phyloP scores from a whole-genome alignment of 2,888 invertebrate genomes.

The Phytoseiulus persimilis region DNA sequence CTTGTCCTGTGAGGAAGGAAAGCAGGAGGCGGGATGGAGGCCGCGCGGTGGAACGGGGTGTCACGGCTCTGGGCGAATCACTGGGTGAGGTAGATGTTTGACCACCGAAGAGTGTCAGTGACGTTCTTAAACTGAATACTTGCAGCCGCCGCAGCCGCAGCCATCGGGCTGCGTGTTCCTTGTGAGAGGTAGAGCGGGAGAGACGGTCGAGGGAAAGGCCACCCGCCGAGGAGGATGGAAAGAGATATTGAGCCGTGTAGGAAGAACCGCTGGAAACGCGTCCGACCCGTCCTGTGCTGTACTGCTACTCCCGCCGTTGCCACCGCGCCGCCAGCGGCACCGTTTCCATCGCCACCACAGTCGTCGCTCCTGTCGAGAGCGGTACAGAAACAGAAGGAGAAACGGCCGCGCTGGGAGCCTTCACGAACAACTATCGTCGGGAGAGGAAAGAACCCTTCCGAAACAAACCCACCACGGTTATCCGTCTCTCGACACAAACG shows the following conservation, averaged over 20 bases:
- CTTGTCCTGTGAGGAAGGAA: background rate
- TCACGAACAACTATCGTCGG: background rate
- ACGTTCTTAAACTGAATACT: background rate
- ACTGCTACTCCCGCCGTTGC: background rate
- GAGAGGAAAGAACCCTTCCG: background rate
- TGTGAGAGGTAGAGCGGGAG: slow-evolving; percentile 5
- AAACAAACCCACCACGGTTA: background rate
- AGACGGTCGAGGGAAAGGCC: slow-evolving; percentile 5
- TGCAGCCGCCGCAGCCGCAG: background rate
- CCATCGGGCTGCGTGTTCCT: slow-evolving; percentile 5
- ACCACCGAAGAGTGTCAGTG: slow-evolving; percentile 5
- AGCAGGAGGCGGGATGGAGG: background rate
- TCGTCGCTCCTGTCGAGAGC: background rate
- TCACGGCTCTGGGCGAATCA: background rate
- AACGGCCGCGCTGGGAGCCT: background rate
- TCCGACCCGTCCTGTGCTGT: background rate
- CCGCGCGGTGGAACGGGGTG: background rate
- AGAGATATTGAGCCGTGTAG: background rate
- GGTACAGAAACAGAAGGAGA: background rate
- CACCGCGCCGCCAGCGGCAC: background rate
- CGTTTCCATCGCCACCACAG: background rate
- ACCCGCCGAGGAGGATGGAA: background rate
- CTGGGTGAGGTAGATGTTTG: background rate
- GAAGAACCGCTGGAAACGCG: background rate
- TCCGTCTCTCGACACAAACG: background rate